Evolutionary conservation across 2,888 invertebrate species (phyloP).

Genomic region (Microplitis deprimator): DNA sequence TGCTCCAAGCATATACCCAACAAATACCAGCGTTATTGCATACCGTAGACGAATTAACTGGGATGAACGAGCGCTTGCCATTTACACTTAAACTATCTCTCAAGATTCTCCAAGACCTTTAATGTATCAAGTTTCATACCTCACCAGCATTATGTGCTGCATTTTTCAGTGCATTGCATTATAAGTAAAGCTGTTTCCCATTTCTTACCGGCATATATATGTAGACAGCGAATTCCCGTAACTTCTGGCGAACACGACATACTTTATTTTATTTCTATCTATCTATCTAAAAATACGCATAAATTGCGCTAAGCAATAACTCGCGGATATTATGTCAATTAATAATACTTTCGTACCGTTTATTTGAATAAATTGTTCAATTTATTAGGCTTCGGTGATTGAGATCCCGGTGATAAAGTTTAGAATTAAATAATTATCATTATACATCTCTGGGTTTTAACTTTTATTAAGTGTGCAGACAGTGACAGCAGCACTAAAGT

Average conservation of each 20-base stretch:
- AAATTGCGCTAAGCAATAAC: not conserved
- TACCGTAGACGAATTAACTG: conserved; percentile 57
- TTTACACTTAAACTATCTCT: conserved; percentile 15
- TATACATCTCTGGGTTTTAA: not conserved
- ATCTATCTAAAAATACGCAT: not conserved
- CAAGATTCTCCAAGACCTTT: conserved; percentile 20
- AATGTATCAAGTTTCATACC: conserved; percentile 20
- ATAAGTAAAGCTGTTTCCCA: not conserved
- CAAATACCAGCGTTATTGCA: conserved; percentile 47
- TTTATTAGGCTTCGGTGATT: not conserved
- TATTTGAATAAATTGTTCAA: not conserved
- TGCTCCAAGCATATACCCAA: not conserved
- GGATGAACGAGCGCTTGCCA: conserved; percentile 41
- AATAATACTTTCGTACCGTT: not conserved
- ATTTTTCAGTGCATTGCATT: conserved; percentile 1
- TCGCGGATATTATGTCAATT: not conserved
- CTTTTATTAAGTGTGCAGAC: not conserved
- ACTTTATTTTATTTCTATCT: not conserved
- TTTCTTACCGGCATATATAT: no score
- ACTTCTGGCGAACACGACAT: not conserved
- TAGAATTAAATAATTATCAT: not conserved
- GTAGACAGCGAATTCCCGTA: no score
- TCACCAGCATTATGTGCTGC: not conserved
- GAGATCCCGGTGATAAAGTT: not conserved
- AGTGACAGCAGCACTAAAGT: not conserved